These are phyloP conservation scores for Tetranychus piercei DNA, from an alignment of 2,888 invertebrate genomes.

Conservation along the genomic window DNA sequence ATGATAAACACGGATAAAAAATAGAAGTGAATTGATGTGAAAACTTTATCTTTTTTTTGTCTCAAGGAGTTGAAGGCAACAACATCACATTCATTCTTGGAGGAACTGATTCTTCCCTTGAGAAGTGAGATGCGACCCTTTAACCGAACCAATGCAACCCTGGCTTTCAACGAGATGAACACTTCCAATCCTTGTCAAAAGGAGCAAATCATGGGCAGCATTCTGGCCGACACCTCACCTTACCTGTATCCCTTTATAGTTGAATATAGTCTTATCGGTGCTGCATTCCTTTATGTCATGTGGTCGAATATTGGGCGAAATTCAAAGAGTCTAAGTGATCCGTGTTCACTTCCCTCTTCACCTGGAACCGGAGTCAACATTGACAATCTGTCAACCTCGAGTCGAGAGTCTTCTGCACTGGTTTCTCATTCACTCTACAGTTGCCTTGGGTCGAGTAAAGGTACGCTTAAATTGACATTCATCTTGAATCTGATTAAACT, in stretches of 20 bases:
- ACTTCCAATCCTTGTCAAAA: conserved; percentile 27
- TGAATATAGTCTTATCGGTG: conserved; percentile 82
- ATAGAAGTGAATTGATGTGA: background rate
- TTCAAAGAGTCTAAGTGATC: conserved; percentile 10
- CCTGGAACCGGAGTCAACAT: conserved; percentile 11
- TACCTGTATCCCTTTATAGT: conserved; percentile 89
- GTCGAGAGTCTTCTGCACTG: conserved; percentile 15
- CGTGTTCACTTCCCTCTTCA: conserved; percentile 7
- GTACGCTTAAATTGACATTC: conserved; percentile 19
- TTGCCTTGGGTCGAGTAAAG: conserved; percentile 68
- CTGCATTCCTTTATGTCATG: conserved; percentile 86
- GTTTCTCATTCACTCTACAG: conserved; percentile 39
- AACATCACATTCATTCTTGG: conserved; percentile 16
- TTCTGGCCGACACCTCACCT: conserved; percentile 77
- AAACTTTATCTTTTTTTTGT: background rate
- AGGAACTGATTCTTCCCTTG: conserved; percentile 17
- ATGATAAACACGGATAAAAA: background rate
- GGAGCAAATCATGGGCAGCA: conserved; percentile 52
- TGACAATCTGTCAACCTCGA: conserved; percentile 19
- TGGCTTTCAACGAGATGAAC: conserved; percentile 5
- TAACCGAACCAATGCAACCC: conserved; percentile 5
- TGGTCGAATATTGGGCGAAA: conserved; percentile 44
- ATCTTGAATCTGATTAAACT: conserved; percentile 30
- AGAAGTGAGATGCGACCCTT: background rate
- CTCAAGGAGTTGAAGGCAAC: conserved; percentile 19